Evolutionary conservation across 2,113 vertebrate genomes (phyloP).

Genomic region (Bujurquina vittata): DNA sequence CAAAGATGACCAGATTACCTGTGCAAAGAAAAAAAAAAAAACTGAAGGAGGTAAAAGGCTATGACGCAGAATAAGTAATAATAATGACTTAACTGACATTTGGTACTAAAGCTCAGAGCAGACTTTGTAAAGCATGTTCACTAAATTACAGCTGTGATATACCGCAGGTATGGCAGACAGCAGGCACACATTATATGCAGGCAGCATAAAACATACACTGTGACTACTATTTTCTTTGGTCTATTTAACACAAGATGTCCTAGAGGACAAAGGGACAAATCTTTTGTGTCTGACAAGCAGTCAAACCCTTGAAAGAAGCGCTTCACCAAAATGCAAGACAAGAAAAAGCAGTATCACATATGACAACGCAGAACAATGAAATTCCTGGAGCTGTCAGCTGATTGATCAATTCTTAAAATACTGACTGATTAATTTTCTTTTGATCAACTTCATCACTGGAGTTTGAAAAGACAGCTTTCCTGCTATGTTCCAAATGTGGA

Average conservation of each 20-base stretch:
- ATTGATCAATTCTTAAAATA: not conserved
- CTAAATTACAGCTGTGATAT: not conserved
- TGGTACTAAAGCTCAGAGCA: not conserved
- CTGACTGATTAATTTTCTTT: not conserved
- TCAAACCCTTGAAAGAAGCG: not conserved
- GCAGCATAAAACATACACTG: not conserved
- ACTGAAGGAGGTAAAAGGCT: constrained; percentile 24
- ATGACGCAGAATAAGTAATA: constrained; percentile 45
- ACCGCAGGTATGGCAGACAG: not conserved
- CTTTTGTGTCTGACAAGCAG: not conserved
- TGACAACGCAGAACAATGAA: not conserved
- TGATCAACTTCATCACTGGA: not conserved
- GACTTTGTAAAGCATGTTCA: constrained; percentile 1
- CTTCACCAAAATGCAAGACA: not conserved
- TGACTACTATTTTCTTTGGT: constrained; percentile 7
- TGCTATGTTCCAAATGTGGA: not conserved
- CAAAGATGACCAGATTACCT: constrained; percentile 45
- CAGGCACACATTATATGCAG: not conserved
- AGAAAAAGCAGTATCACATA: not conserved
- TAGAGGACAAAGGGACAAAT: constrained; percentile 1
- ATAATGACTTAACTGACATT: constrained; percentile 37
- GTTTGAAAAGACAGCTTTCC: not conserved
- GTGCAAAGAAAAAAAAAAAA: not conserved
- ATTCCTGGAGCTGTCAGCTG: not conserved
- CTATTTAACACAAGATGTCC: constrained; percentile 2